Evolutionary conservation across 2,113 vertebrate species (phyloP), one percentile per base, ranked within the genome.

Genomic region (Pavo muticus): DNA sequence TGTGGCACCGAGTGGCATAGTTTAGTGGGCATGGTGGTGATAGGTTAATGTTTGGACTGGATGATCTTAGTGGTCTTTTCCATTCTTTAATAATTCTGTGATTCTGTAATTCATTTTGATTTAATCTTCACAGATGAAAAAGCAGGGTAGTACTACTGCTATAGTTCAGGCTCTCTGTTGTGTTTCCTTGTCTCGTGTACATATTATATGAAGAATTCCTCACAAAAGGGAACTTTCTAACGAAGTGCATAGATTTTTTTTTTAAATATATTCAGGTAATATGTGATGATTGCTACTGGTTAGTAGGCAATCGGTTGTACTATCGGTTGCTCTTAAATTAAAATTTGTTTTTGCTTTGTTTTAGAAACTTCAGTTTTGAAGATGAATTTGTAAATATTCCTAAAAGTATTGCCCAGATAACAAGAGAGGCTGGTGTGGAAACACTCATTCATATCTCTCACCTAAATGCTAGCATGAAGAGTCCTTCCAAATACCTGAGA

Each of bases 381-480:
- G 98, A 99, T 23, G 96, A 98, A 68, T 99, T 98, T 79, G 98
- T 99, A 76, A 97, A 79, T 94, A 98, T 99, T 97, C 99, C 99
- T 39, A 97, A 96, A 85, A 93, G 95, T 63, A 98, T 99, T 27
- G 99, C 99, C 9, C 97, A 92, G 93, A 94, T 98, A 67, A 93
- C 98, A 56, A 98, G 96, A 73, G 98, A 99, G 92, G 98, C 98
- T 4, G 99, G 99, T 69, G 97, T 99, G 95, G 95, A 98, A 78
- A 99, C 98, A 65, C 69, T 99, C 1, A 76, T 99, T 95, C 99
- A 99, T 42, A 57, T 99, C 87, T 99, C 99, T 83, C 99, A 99
- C 94, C 98, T 99, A 59, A 99, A 99, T 76, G 99, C 99, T n/a
- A 98, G 97, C 95, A 98, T 99, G 73, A 98, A 96, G 91, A 99